Base-by-base conservation (phyloP, 2,797 vertebrate species). In the Luscinia megarhynchos region DNA sequence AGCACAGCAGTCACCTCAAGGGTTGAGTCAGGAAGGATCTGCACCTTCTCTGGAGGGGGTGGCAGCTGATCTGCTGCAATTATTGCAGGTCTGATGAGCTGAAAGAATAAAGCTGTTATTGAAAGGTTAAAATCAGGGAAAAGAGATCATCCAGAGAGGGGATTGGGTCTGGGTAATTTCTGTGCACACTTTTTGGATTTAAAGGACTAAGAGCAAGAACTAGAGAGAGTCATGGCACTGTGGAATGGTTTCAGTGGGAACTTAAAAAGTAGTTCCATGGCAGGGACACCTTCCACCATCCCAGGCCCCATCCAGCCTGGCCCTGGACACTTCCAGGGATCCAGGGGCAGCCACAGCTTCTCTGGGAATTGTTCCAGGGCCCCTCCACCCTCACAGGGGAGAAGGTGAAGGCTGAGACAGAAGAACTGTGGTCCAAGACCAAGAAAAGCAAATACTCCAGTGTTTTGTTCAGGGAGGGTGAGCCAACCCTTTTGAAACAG, bases 401-500 rank as follows among this genome's bases (percentile, higher is more conserved):
- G 62, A 89, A 89, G 48, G 26, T 29, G 57, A 89, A 80, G 59
- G 48, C 36, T 76, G 50, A 74, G 38, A 51, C 34, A 73, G n/a
- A 45, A 77, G 41, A 41, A 54, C 23, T 24, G 51, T 4, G 55
- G 14, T 24, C 38, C 64, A 57, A 36, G 53, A 69, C 54, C 63
- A 84, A 53, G 50, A 55, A 85, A 94, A 88, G 53, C 24, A 46
- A 79, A 72, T 48, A n/a, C 6, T 51, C 38, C 43, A 18, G 11
- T 38, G 38, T 54, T 70, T n/a, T 70, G 61, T 46, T 57, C 50
- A 43, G 54, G 15, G 17, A 74, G 40, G 29, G 38, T 2, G 41
- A 93, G 54, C 58, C 83, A 74, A 72, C 46, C 34, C 51, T 70
- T 89, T 79, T 26, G 36, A 87, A 92, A 50, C 8, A 81, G 62